These are phyloP conservation scores for Stigmatopora nigra DNA, from an alignment of 2,113 vertebrate species.

Conservation along the genomic window DNA sequence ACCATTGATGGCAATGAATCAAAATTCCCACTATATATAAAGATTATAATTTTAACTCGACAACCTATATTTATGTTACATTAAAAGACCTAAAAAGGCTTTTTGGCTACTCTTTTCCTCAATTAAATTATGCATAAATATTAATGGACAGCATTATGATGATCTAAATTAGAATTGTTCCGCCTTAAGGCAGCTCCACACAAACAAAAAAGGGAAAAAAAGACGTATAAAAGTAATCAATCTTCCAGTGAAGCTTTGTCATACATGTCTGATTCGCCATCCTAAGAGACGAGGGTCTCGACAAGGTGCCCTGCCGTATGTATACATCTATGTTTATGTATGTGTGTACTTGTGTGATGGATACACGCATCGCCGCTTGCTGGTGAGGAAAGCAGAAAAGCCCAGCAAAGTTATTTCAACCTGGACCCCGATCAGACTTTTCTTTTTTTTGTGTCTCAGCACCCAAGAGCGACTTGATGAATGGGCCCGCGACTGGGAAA, in stretches of 20 bases:
- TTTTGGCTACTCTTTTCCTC: background rate
- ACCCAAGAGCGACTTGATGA: slow-evolving; percentile 50
- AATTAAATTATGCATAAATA: background rate
- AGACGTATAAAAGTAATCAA: background rate
- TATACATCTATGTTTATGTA: background rate
- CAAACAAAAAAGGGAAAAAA: background rate
- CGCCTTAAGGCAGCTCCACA: background rate
- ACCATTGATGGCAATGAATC: too few relatives aligned
- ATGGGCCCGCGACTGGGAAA: slow-evolving; percentile 34
- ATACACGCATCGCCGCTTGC: slow-evolving; percentile 17
- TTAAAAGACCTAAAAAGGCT: background rate
- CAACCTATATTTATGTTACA: too few relatives aligned
- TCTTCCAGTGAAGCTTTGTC: background rate
- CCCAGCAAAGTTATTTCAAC: slow-evolving; percentile 40
- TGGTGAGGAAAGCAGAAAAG: background rate
- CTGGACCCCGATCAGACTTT: slow-evolving; percentile 21
- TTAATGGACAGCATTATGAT: background rate
- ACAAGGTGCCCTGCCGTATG: background rate
- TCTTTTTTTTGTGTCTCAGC: slow-evolving; percentile 51
- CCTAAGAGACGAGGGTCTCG: background rate
- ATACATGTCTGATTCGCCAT: background rate
- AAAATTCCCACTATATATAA: too few relatives aligned
- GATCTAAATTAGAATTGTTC: background rate
- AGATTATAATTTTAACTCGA: background rate
- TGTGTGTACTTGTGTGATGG: background rate